A percentile compares a stretch with the other conserved stretches of the same genome.
phyloP scores from a whole-genome alignment of 2,888 invertebrate species.

The Stenurella melanura region DNA sequence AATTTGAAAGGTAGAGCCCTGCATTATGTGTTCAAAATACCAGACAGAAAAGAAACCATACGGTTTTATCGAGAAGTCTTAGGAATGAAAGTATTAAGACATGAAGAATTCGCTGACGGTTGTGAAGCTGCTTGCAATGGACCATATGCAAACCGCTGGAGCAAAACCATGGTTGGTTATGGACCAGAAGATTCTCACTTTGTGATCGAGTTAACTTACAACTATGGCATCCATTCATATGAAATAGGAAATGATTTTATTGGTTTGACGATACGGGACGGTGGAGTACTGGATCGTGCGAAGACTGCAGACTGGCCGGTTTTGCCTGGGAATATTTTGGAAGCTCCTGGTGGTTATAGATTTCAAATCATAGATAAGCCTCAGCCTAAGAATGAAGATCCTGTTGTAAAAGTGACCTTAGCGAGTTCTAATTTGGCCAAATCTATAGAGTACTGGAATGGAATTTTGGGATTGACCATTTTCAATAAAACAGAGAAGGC shows the following conservation, averaged over 20 bases:
- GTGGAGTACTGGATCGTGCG: constrained; percentile 84
- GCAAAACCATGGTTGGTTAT: constrained; percentile 99
- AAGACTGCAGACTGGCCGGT: constrained; percentile 84
- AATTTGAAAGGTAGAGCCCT: constrained; percentile 83
- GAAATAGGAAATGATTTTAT: constrained; percentile 93
- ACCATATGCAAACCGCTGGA: constrained; percentile 98
- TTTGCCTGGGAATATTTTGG: constrained; percentile 78
- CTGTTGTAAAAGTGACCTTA: constrained; percentile 86
- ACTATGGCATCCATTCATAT: constrained; percentile 93
- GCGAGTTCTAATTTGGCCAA: constrained; percentile 84
- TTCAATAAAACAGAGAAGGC: constrained; percentile 79
- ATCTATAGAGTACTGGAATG: constrained; percentile 90
- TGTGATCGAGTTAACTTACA: constrained; percentile 97
- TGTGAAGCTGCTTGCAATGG: constrained; percentile 99
- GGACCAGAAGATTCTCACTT: constrained; percentile 96
- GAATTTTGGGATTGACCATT: constrained; percentile 83
- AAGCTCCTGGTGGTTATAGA: constrained; percentile 95
- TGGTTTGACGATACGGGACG: constrained; percentile 89
- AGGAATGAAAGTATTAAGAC: constrained; percentile 97
- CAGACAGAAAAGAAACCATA: constrained; percentile 88
- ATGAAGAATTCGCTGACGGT: constrained; percentile 98
- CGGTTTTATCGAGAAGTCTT: constrained; percentile 93
- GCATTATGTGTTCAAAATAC: constrained; percentile 98
- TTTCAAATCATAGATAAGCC: constrained; percentile 87
- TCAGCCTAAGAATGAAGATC: constrained; percentile 82